phyloP scores from a whole-genome alignment of 1,140 invertebrate species.

The Pogonomyrmex californicus region DNA sequence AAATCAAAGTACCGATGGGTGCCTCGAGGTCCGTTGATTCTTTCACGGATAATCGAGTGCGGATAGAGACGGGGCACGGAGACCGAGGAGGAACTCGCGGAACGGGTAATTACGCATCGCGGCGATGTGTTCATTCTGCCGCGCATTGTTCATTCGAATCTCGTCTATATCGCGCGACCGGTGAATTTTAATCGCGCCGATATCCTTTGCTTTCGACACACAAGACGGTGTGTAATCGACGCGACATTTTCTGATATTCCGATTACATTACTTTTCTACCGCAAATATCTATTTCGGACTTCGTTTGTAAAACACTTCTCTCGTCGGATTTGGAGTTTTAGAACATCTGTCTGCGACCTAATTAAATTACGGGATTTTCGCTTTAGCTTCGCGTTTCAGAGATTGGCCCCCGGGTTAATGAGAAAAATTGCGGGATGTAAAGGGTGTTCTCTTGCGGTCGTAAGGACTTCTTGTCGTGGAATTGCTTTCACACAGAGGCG shows the following conservation, averaged over 20 bases:
- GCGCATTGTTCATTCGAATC: conserved; percentile 52
- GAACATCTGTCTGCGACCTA: conserved; percentile 21
- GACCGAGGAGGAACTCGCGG: neutral
- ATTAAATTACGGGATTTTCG: conserved; percentile 55
- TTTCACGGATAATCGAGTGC: conserved; percentile 56
- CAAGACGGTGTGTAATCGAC: conserved; percentile 31
- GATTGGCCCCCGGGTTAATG: conserved; percentile 17
- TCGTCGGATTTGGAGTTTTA: conserved; percentile 18
- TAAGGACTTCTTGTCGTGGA: conserved; percentile 42
- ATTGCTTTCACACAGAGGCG: conserved; percentile 67
- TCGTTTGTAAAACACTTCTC: neutral
- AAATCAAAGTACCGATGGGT: conserved; percentile 61
- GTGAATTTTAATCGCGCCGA: conserved; percentile 58
- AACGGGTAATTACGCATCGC: conserved; percentile 62
- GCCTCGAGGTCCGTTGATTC: conserved; percentile 47
- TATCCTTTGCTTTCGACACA: conserved; percentile 6
- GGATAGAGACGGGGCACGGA: neutral
- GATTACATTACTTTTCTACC: conserved; percentile 25
- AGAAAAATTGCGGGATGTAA: conserved; percentile 60
- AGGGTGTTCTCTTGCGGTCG: conserved; percentile 39
- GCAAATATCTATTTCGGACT: conserved; percentile 10
- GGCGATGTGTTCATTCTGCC: conserved; percentile 62
- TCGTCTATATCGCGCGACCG: conserved; percentile 23
- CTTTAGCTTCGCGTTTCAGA: conserved; percentile 31
- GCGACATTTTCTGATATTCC: neutral